These are phyloP conservation scores for Alexandromys oeconomus DNA, from an alignment of 2,797 vertebrate species.

Conservation along the genomic window DNA sequence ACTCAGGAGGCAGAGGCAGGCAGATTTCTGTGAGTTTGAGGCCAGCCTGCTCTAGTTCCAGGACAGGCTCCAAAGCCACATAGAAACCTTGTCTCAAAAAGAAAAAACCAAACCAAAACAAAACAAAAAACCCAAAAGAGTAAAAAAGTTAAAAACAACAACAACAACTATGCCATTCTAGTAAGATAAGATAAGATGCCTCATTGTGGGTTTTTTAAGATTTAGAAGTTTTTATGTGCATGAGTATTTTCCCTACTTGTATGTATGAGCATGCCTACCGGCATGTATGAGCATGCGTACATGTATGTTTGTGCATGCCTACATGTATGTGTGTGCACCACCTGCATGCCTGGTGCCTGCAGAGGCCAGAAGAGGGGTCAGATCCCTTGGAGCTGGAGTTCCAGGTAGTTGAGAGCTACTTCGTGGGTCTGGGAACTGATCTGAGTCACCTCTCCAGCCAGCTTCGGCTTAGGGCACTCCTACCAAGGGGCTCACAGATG, in stretches of 20 bases:
- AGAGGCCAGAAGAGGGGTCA: background rate
- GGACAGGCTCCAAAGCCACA: no score
- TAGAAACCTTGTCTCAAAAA: no score
- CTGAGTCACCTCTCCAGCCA: background rate
- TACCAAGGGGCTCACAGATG: background rate
- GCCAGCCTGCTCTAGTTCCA: no score
- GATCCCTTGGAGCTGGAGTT: background rate
- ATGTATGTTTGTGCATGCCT: background rate
- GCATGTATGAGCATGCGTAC: no score
- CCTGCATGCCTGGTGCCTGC: background rate
- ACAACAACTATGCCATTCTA: background rate
- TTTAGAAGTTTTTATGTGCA: background rate
- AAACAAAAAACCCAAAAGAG: no score
- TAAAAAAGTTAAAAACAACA: no score
- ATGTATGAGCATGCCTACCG: background rate
- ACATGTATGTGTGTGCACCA: background rate
- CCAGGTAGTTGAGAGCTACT: background rate
- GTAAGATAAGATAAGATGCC: background rate
- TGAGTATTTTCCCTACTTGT: no score
- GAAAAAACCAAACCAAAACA: no score
- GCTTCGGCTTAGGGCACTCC: background rate
- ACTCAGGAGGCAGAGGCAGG: no score
- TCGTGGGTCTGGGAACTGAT: background rate
- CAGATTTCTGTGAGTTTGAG: no score
- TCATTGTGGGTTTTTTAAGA: background rate